Base-by-base conservation (phyloP, 1,140 invertebrate genomes). In the Drosophila jambulina region DNA sequence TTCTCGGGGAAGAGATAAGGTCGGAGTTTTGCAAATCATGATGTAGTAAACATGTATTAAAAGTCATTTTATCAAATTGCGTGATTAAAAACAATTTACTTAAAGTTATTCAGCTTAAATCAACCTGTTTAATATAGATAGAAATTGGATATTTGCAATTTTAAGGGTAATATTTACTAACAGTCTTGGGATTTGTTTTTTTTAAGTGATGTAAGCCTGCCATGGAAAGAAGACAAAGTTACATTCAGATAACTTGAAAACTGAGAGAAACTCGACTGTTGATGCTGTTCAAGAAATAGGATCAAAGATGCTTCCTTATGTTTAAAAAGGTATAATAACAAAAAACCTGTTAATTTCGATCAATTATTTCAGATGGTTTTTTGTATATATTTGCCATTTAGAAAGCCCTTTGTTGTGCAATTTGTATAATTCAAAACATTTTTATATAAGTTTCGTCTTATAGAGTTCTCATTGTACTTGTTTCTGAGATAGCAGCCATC, bases 1-100 rank as follows among this genome's bases (percentile, higher is more conserved):
- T 61, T 32, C 9, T 32, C 6, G 3, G 2, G 12, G 1, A 2
- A 15, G 6, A 29, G 49, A 63, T 58, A 40, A 29, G 25, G 12
- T 0, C 0, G 0, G 3, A 17, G 15, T 40, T 38, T 38, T 4
- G 34, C 32, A 57, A 63, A 29, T 38, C 49, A 63, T 36, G 23
- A 40, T 56, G 49, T 21, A 27, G 23, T 21, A 56, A 36, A 36
- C 29, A 62, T 53, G 46, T 12, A 27, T n/a, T 3, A 53, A 36
- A 34, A 25, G 15, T 5, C 21, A 25, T 36, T 57, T 25, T 57
- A 38, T 57, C 32, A 36, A 17, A 9, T 54, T 10, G 51, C 51
- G 19, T 54, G 51, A 54, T 36, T 54, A 32, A 10, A 54, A 36
- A 36, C 15, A 6, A 23, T 54, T 54, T 34, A 54, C 12, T 36